Evolutionary conservation across 2,888 invertebrate species (phyloP).

Genomic region (Aspidiotus destructor): DNA sequence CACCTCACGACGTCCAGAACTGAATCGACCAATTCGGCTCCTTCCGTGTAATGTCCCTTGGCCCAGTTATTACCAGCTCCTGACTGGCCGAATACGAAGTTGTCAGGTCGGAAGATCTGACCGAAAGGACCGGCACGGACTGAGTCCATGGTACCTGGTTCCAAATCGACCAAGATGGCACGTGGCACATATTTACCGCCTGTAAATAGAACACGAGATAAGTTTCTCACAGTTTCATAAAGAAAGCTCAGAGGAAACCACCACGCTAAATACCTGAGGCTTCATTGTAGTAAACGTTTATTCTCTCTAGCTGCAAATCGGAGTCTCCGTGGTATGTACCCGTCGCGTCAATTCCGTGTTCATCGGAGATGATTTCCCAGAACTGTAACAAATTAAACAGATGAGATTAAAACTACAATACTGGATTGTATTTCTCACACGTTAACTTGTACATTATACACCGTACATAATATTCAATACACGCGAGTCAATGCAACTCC

Average conservation of each 20-base stretch:
- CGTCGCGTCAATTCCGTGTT: constrained; percentile 54
- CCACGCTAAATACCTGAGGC: constrained; percentile 48
- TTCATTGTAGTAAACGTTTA: constrained; percentile 57
- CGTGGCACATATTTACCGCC: constrained; percentile 71
- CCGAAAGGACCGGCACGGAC: constrained; percentile 71
- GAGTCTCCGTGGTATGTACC: constrained; percentile 54
- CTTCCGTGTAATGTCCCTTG: constrained; percentile 55
- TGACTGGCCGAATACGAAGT: constrained; percentile 71
- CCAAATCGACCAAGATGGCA: constrained; percentile 75
- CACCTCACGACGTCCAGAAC: constrained; percentile 46
- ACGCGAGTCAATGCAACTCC: neutral
- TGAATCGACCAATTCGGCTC: constrained; percentile 50
- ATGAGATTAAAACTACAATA: neutral
- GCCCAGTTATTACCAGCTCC: constrained; percentile 57
- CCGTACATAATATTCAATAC: neutral
- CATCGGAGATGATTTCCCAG: constrained; percentile 87
- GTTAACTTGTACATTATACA: no score
- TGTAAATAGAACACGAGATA: constrained; percentile 14
- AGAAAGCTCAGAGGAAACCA: no score
- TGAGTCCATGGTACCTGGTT: constrained; percentile 83
- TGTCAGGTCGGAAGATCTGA: constrained; percentile 74
- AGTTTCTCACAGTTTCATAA: no score
- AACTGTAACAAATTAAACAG: constrained; percentile 51
- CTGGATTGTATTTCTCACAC: neutral
- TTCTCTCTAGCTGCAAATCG: constrained; percentile 54